phyloP scores from a whole-genome alignment of 2,113 vertebrate species.

The Oreochromis aureus region DNA sequence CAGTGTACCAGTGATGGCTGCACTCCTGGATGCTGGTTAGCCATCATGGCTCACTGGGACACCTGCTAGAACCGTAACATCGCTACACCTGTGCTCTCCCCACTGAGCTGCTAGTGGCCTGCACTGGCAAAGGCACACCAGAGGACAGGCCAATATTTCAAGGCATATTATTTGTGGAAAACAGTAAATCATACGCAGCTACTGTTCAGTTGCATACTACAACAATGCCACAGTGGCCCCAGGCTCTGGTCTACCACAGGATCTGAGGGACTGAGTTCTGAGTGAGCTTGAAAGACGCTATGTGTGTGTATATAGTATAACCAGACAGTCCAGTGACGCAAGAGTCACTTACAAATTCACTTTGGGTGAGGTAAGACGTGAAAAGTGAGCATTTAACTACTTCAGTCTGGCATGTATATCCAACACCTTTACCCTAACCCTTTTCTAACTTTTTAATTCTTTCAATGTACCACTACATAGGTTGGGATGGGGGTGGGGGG shows the following conservation, averaged over 20 bases:
- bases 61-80: not conserved
- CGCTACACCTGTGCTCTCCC: not conserved
- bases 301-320: not conserved
- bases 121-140: not conserved
- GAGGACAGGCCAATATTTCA: not conserved
- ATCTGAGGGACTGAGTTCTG: not conserved
- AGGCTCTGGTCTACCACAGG: not conserved
- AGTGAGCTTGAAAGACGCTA: not conserved
- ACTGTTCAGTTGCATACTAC: fast-evolving
- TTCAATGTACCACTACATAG: not conserved
- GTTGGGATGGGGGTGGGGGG: not conserved
- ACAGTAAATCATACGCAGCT: not conserved
- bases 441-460: not conserved
- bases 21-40: not conserved
- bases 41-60: not conserved
- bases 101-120: not conserved
- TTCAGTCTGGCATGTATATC: not conserved
- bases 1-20: not conserved
- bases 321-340: not conserved
- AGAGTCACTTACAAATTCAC: not conserved
- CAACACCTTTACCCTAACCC: not conserved
- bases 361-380: not conserved
- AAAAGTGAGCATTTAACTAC: not conserved
- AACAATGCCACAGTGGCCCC: not conserved
- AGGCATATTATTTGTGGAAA: not conserved